Conservation (phyloP, 2,888 invertebrate species). For the Acleris emargana region DNA sequence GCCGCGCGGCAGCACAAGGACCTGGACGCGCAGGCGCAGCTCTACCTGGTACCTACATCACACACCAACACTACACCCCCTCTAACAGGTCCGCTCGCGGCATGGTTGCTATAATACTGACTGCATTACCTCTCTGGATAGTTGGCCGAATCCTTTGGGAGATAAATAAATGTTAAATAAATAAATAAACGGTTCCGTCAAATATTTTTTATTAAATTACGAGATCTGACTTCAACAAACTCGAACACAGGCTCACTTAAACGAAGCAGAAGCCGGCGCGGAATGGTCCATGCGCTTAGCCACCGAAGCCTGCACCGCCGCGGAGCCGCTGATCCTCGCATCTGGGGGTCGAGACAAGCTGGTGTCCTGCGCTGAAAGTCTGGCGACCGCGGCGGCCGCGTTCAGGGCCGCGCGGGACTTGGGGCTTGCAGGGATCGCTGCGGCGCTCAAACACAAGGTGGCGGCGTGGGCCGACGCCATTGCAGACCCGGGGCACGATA, state of each 20-base stretch:
- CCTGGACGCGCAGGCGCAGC: too few species aligned
- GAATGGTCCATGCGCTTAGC: constrained; percentile 95
- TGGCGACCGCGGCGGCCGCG: constrained; percentile 62
- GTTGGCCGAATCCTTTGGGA: too few species aligned
- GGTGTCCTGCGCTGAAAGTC: constrained; percentile 64
- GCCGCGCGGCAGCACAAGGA: too few species aligned
- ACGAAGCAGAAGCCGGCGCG: constrained; percentile 95
- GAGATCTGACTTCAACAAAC: neutral
- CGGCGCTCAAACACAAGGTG: constrained; percentile 55
- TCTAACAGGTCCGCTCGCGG: too few species aligned
- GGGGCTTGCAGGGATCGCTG: constrained; percentile 54
- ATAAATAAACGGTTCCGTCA: too few species aligned
- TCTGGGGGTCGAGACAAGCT: constrained; percentile 62
- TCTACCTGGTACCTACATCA: too few species aligned
- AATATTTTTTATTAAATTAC: neutral
- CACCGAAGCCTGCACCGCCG: constrained; percentile 88
- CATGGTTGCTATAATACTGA: too few species aligned
- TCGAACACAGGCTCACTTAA: constrained; percentile 89
- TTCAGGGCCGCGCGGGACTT: constrained; percentile 62
- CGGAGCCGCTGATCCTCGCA: constrained; percentile 83
- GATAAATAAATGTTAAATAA: too few species aligned
- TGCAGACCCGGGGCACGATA: constrained; percentile 50
- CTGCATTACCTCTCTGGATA: too few species aligned
- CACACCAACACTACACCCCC: too few species aligned
- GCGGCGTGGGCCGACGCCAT: constrained; percentile 60